Percentiles rank a stretch among this genome's conserved stretches.
Evolutionary conservation across 2,888 invertebrate species (phyloP).

Genomic region (Halocaridina rubra): DNA sequence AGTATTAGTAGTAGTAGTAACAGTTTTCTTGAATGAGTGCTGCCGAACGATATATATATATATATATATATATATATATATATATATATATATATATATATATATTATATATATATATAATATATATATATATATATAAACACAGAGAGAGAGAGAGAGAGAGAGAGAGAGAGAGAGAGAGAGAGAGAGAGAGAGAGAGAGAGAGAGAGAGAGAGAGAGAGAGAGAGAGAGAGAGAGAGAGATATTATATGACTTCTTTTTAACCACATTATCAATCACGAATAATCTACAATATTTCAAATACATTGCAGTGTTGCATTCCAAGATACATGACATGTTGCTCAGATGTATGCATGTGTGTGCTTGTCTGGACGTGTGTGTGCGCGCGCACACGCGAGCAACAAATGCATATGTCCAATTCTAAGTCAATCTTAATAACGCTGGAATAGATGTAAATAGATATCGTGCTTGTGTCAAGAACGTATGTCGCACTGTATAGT

Average conservation of each 20-base stretch:
- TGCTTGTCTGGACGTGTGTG: neutral
- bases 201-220: conserved; percentile 44
- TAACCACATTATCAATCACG: too few relatives aligned
- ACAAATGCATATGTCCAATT: too few relatives aligned
- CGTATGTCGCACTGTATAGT: too few relatives aligned
- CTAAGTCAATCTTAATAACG: too few relatives aligned
- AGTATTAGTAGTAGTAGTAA: neutral
- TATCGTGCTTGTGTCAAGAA: too few relatives aligned
- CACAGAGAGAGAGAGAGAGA: conserved; percentile 28
- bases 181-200: conserved; percentile 40
- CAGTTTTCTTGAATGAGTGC: neutral
- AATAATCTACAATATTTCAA: too few relatives aligned
- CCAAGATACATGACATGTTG: too few relatives aligned
- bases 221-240: neutral
- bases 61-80: neutral
- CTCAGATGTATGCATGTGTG: neutral
- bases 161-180: conserved; percentile 12
- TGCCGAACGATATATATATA: neutral
- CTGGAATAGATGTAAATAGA: too few relatives aligned
- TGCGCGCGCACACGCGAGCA: neutral
- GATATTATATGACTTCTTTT: neutral
- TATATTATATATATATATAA: neutral
- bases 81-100: neutral
- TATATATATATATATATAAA: neutral
- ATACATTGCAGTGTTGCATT: too few relatives aligned